Evolutionary conservation across 2,797 vertebrate species (phyloP), one percentile per base, ranked within the genome.

Genomic region (Calcarius lapponicus): DNA sequence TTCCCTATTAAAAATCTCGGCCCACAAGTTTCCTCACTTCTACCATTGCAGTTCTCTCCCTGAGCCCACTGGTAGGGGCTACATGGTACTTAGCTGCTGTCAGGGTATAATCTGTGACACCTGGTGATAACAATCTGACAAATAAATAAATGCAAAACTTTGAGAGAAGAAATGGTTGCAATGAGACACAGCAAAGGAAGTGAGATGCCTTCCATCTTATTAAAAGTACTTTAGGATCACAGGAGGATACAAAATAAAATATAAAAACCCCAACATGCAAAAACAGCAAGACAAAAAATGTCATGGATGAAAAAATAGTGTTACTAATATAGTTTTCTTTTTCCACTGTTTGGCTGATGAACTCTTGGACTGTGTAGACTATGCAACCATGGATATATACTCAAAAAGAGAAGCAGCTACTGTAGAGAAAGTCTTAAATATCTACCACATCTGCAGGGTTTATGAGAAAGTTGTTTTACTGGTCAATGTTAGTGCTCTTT

Each of bases 1-100:
- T 82, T 70, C 12, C 17, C 11, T 43, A 3, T 38, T 42, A 56
- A 82, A 61, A 48, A n/a, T 9, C 28, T 57, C 43, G 45, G 17
- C 3, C 8, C 5, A 13, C 0, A 2, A 38, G 3, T 70, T 50
- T 64, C 7, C 24, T 50, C 20, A 13, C 32, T 57, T 64, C 20
- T 43, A 50, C 16, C 6, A 32, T 16, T 64, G 28, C 29, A 57
- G 13, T 56, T 62, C 26, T 75, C 18, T 69, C 10, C 10, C 31
- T 2, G 1, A n/a, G 13, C 16, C 9, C 42, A 20, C 3, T 56
- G 42, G 42, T 15, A 70, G 17, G 34, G 31, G 6, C 10, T 69
- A 3, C 5, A 5, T 4, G 42, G 12, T 31, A 25, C 15, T 34
- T 17, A 19, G 14, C 15, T 65, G 4, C 10, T 58, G 12, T 51